Conservation (phyloP, 2,797 vertebrate species). For the Squalus acanthias region DNA sequence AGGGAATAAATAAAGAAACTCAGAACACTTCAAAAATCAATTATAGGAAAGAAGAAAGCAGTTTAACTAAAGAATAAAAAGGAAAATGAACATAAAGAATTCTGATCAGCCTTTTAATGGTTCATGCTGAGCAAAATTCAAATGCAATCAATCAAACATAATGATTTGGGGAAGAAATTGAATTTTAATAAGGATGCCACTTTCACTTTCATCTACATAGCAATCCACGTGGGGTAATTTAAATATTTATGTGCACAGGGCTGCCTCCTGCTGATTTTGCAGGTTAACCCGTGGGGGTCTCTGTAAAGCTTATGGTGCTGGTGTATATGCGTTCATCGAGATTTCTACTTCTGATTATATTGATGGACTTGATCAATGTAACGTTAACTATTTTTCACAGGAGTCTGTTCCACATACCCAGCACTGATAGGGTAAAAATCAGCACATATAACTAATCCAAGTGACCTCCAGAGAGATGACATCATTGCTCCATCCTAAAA, state of each 20-base stretch:
- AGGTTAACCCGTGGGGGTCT: neutral
- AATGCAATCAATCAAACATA: neutral
- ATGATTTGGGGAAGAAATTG: slow-evolving; percentile 7
- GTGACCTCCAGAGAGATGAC: neutral
- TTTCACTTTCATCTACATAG: neutral
- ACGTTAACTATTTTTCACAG: neutral
- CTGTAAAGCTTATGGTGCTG: neutral
- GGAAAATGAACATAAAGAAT: neutral
- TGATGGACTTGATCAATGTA: neutral
- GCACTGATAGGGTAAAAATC: neutral
- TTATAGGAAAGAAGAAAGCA: neutral
- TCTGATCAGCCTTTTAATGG: neutral
- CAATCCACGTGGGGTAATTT: neutral
- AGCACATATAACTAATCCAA: neutral
- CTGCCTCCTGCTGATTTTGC: neutral
- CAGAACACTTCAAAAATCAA: neutral
- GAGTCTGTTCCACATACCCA: neutral
- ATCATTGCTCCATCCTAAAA: neutral
- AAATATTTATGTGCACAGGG: neutral
- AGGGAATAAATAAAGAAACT: neutral
- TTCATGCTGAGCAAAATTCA: neutral
- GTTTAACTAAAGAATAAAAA: neutral
- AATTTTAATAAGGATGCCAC: slow-evolving; percentile 21
- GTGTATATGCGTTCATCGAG: neutral
- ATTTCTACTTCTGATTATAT: neutral